Conservation (phyloP, 2,113 vertebrate genomes). For the Aviceda subcristata region DNA sequence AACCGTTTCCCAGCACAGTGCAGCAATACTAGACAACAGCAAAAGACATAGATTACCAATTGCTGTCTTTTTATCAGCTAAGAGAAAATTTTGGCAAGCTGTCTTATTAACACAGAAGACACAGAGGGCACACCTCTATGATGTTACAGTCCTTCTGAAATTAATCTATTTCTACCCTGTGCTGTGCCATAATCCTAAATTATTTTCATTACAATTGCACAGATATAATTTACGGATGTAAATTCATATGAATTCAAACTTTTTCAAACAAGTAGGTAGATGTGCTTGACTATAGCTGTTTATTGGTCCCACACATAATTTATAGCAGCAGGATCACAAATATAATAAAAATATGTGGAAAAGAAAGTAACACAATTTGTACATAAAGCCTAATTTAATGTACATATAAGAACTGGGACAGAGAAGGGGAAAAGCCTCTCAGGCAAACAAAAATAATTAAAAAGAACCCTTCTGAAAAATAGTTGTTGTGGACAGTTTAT, state of each 20-base stretch:
- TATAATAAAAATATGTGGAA: neutral
- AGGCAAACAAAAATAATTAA: neutral
- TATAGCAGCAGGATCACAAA: neutral
- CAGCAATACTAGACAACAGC: neutral
- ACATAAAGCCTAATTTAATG: neutral
- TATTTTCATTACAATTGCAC: neutral
- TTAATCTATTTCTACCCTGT: neutral
- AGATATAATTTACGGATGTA: neutral
- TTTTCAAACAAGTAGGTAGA: neutral
- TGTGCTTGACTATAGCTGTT: neutral
- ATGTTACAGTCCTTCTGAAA: neutral
- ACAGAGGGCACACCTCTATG: fast-evolving
- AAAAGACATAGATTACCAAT: neutral
- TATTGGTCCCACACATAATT: neutral
- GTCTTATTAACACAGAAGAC: neutral
- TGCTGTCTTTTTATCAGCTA: neutral
- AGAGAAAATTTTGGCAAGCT: neutral
- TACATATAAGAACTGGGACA: neutral
- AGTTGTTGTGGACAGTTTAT: neutral
- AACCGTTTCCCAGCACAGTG: neutral
- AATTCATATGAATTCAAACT: neutral
- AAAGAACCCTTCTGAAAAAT: neutral
- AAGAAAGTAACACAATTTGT: neutral
- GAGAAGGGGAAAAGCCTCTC: neutral
- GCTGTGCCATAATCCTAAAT: neutral